These are phyloP conservation scores for Vandiemenella viatica DNA, from an alignment of 2,888 invertebrate genomes.

Conservation along the genomic window DNA sequence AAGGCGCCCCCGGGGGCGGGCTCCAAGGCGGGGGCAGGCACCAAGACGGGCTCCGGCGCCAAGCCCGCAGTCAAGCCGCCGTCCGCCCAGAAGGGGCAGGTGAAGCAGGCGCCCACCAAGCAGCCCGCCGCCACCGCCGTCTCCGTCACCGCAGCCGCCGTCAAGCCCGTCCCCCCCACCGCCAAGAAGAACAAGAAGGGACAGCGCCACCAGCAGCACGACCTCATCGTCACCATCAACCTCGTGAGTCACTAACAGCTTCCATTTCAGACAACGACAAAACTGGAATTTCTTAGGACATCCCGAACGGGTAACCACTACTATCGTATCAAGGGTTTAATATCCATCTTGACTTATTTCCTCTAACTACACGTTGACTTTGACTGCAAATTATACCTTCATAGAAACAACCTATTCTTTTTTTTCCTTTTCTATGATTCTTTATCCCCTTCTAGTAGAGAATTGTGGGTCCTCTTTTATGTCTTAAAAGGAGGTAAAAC, in stretches of 20 bases:
- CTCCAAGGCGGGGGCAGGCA: constrained; percentile 20
- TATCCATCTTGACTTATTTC: too few relatives aligned
- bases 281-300: too few relatives aligned
- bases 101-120: constrained; percentile 43
- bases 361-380: too few relatives aligned
- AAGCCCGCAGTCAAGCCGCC: constrained; percentile 52
- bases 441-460: too few relatives aligned
- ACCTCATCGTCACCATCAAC: constrained; percentile 67
- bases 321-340: too few relatives aligned
- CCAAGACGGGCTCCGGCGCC: constrained; percentile 26
- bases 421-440: too few relatives aligned
- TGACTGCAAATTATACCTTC: too few relatives aligned
- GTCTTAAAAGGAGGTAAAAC: too few relatives aligned
- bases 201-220: constrained; percentile 64
- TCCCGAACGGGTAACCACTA: too few relatives aligned
- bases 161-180: constrained; percentile 45
- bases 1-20: constrained; percentile 38
- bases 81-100: constrained; percentile 58
- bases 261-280: too few relatives aligned
- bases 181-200: constrained; percentile 56
- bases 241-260: constrained; percentile 41
- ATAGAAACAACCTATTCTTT: too few relatives aligned
- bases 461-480: too few relatives aligned
- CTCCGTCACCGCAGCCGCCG: constrained; percentile 26
- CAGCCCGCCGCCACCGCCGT: constrained; percentile 7